Base-by-base conservation (phyloP, 2,113 vertebrate genomes). In the Myiopsitta monachus region DNA sequence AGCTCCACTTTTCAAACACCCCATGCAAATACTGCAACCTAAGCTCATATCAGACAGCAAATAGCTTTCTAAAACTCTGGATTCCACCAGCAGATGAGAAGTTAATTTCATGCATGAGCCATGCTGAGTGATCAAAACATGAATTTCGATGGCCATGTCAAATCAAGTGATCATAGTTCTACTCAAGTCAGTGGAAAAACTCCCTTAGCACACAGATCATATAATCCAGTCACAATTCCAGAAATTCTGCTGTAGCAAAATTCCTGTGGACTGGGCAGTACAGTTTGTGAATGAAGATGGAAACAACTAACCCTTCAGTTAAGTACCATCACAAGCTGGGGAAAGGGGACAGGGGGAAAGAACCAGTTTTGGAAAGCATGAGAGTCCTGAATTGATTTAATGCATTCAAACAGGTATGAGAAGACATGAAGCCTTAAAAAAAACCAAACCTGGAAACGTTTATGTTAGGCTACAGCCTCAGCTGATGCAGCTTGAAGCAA, bases 391-490 rank as follows among this genome's bases (percentile, higher is more conserved):
- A 52, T 30, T 9, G 12, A 15, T 49, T 57, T 41, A 49, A 43
- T 61, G 19, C 33, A 68, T 39, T 31, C 18, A 43, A 51, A 47
- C 10, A 81, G 10, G 44, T 36, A 27, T 1, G 49, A 44, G 44
- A 64, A 49, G 26, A 73, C 22, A 41, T 1, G 7, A 80, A 84
- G 55, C 4, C 12, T 26, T 26, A 7, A 44, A 43, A 57, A 33
- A 36, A 8, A 0, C 3, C 7, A 10, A 12, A n/a, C n/a, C n/a
- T n/a, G n/a, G 10, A 4, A 23, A 13, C 18, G 8, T 63, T 72
- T 51, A 16, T 11, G 18, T 75, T 27, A 33, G 76, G 51, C 46
- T 88, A 8, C 31, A 92, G 64, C 55, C 43, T 62, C 47, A 31
- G 4, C 6, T 38, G n/a, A 15, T 36, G 9, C 8, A 63, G 26